Evolutionary conservation across 2,113 vertebrate genomes (phyloP), one percentile per base, ranked within the genome.

Genomic region (Pholis gunnellus): DNA sequence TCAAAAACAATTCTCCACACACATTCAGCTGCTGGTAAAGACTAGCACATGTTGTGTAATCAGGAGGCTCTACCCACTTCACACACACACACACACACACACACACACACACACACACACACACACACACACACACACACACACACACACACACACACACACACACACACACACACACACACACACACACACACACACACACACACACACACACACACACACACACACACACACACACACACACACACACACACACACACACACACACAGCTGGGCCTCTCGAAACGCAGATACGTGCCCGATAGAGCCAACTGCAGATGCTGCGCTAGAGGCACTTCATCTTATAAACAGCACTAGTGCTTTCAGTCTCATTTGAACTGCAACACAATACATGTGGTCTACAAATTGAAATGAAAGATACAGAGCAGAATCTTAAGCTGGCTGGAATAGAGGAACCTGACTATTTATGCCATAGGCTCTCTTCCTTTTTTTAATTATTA

Each of bases 1-100:
- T n/a, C 29, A 81, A 90, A 90, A 93, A 91, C 89, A 92, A 78
- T 40, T 6, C 63, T 84, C 68, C 56, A 80, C 77, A 82, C 82
- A 83, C 52, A 88, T 78, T 87, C 68, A 75, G 72, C 74, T 86
- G 73, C 78, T 88, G 87, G 91, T 80, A 86, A 83, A 87, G 54
- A 50, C 81, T 59, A 22, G 22, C 85, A 86, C 75, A 83, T 86
- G 86, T 93, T 92, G 94, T 92, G 90, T 92, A 94, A 93, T 88
- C 86, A 66, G 64, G 27, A 91, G 61, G 84, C 92, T 87, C 88
- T 89, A 61, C 88, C 90, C 85, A 81, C 75, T 56, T 69, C 81
- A 81, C 64, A 73, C 70, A 80, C 72, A 86, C 20, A 78, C 17
- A 86, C 46, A 82, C 68, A 60, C 20, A 20, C 46, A 7, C 63